Evolutionary conservation across 1,140 invertebrate species (phyloP).

Genomic region (Drosophila grimshawi): DNA sequence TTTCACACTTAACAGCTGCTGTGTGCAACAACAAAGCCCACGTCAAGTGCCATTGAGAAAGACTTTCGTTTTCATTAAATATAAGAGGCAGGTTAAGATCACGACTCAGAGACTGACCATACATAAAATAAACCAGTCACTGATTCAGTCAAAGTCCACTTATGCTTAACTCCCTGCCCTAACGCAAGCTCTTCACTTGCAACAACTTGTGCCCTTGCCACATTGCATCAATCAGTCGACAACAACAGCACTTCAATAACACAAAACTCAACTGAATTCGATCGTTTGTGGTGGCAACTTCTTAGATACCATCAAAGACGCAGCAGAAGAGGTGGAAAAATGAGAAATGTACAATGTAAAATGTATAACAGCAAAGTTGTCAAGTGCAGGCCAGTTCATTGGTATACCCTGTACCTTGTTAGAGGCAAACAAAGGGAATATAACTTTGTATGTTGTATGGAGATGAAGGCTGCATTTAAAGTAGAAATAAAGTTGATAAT

Average conservation of each 20-base stretch:
- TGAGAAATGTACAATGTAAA: slow-evolving; percentile 22
- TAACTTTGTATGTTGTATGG: no score
- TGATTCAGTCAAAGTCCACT: slow-evolving; percentile 19
- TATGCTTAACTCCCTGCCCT: neutral
- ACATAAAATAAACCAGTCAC: slow-evolving; percentile 17
- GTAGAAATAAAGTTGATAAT: no score
- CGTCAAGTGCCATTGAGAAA: slow-evolving; percentile 62
- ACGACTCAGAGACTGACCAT: slow-evolving; percentile 17
- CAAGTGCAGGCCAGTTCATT: slow-evolving; percentile 44
- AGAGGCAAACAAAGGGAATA: no score
- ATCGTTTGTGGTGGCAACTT: neutral
- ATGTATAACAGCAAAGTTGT: slow-evolving; percentile 32
- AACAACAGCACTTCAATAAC: slow-evolving; percentile 36
- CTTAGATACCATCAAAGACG: neutral
- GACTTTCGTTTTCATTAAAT: slow-evolving; percentile 66
- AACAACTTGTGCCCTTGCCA: slow-evolving; percentile 51
- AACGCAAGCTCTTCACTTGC: neutral
- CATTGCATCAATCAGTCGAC: slow-evolving; percentile 59
- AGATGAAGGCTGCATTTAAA: no score
- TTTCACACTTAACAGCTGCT: slow-evolving; percentile 17
- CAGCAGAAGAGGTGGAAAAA: neutral
- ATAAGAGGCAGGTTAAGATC: slow-evolving; percentile 20
- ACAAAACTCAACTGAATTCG: neutral
- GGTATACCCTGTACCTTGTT: neutral
- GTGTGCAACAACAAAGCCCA: slow-evolving; percentile 33